phyloP scores from a whole-genome alignment of 2,888 invertebrate species.

The Drymonia ruficornis region DNA sequence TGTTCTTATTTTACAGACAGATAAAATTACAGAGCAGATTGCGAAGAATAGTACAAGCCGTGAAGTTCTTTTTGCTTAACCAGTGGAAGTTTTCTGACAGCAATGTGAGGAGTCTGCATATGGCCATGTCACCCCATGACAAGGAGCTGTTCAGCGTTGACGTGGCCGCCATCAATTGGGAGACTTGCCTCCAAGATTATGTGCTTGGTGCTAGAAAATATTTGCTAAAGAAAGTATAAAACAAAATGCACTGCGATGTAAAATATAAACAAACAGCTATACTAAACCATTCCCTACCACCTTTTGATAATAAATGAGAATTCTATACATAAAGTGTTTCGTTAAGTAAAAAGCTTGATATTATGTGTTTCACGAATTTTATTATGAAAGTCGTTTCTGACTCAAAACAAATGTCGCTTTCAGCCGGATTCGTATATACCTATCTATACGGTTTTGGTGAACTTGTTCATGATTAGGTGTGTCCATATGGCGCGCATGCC shows the following conservation, averaged over 20 bases:
- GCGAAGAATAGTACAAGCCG: conserved; percentile 16
- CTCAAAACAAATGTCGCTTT: neutral
- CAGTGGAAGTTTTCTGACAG: conserved; percentile 39
- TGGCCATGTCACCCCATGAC: conserved; percentile 27
- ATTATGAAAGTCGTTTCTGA: neutral
- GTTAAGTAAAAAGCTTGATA: neutral
- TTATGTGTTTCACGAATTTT: conserved; percentile 1
- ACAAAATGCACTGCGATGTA: conserved; percentile 9
- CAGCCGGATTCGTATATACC: neutral
- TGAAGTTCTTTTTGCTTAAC: conserved; percentile 33
- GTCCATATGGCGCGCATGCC: too few species aligned
- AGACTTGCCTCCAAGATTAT: conserved; percentile 33
- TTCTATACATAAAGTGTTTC: neutral
- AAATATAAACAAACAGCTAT: conserved; percentile 10
- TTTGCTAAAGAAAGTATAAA: conserved; percentile 18
- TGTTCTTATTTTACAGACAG: conserved; percentile 38
- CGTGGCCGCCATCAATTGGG: conserved; percentile 37
- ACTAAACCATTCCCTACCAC: neutral
- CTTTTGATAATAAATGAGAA: neutral
- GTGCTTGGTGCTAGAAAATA: conserved; percentile 32
- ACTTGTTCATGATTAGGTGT: too few species aligned
- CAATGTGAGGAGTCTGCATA: conserved; percentile 30
- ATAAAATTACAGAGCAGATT: conserved; percentile 42
- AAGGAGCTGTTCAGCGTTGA: conserved; percentile 38
- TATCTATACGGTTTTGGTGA: too few species aligned